Evolutionary conservation across 1,140 invertebrate species (phyloP), one percentile per base, ranked within the genome.

Genomic region (Drosophila melanica): DNA sequence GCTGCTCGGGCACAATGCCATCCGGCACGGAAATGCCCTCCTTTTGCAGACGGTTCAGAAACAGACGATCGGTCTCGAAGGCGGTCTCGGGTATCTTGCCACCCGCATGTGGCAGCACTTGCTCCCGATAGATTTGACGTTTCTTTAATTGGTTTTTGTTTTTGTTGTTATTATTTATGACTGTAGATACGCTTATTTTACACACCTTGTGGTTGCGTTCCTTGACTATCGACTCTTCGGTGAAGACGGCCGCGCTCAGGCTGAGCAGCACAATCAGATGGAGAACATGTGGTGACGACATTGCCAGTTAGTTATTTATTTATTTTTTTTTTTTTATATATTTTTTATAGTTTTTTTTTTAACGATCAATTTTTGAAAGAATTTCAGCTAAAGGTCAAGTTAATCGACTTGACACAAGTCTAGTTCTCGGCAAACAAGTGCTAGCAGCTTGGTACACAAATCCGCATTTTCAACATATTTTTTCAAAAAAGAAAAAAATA

Each of bases 21-120:
- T 95, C 94, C 4, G 94, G 93, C 23, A 94, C 85, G 0, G 94
- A 92, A 23, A 95, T 94, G 10, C 94, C 94, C 80, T 95, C 94
- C 81, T 94, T 94, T 80, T 95, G 94, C 11, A 95, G 85, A 23
- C 93, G 93, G 86, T 95, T 95, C 27, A 95, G 77, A 14, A 93
- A 93, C 16, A 95, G 87, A 16, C 94, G 93, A 87, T 95, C 94
- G 0, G 93, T 92, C 57, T 92, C 92, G 70, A 95, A 95, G 16
- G 94, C 94, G 53, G 94, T 93, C 59, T 95, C 94, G 0, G 94
- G 94, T 67, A 95, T 95, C 91, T 94, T 95, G 4, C 94, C 94
- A 39, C 94, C 94, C 10, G 93, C 87, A 63, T 94, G 93, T 14
- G 94, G 94, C 23, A 94, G 72, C 12, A 95, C 93, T 81, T 95